A percentile compares a stretch with the other conserved stretches of the same genome.
Evolutionary conservation across 2,113 vertebrate genomes (phyloP).

Genomic region (Sinocyclocheilus rhinocerous): DNA sequence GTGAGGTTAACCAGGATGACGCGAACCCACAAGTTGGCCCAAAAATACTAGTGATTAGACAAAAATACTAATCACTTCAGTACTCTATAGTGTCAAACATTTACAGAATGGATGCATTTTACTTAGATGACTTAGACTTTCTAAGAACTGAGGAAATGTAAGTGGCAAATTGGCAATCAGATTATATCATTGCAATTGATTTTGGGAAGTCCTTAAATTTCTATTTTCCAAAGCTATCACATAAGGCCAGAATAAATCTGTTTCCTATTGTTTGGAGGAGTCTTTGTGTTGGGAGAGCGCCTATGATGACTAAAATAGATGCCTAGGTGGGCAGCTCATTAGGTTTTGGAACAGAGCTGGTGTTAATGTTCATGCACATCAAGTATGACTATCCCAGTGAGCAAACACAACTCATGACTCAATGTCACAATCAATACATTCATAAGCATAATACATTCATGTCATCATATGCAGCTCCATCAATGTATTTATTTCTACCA

Average conservation of each 20-base stretch:
- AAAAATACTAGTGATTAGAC: neutral
- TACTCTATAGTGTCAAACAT: neutral
- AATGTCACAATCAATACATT: constrained; percentile 60
- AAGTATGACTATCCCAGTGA: no score
- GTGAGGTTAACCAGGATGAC: neutral
- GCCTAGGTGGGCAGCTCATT: neutral
- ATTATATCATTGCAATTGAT: neutral
- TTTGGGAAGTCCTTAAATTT: neutral
- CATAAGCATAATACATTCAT: constrained; percentile 47
- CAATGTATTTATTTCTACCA: constrained; percentile 59
- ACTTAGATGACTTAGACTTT: neutral
- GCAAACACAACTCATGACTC: constrained; percentile 17
- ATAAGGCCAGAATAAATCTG: neutral
- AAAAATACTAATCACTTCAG: neutral
- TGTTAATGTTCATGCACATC: constrained; percentile 3
- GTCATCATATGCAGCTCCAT: constrained; percentile 54
- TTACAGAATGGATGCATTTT: neutral
- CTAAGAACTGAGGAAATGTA: neutral
- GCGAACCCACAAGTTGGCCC: neutral
- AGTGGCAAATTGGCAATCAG: neutral
- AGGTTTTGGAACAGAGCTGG: constrained; percentile 6
- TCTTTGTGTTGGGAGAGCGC: neutral
- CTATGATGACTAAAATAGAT: neutral
- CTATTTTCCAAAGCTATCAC: neutral
- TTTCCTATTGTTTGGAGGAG: neutral